Evolutionary conservation across 2,888 invertebrate species (phyloP), one percentile per base, ranked within the genome.

Genomic region (Nematopogon swammerdamellus): DNA sequence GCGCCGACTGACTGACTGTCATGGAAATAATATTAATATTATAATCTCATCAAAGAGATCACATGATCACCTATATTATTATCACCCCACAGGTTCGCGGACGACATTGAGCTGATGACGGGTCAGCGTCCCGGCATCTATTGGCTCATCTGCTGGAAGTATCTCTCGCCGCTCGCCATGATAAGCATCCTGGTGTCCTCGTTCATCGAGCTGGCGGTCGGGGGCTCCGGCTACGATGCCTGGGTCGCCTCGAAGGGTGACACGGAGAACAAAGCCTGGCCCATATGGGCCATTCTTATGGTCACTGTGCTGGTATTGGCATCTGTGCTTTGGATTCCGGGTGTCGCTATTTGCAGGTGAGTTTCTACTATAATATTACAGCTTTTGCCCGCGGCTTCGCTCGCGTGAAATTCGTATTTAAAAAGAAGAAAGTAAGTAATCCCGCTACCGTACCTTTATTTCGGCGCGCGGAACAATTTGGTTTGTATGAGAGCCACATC

Each of bases 71-170:
- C n/a, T n/a, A n/a, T n/a, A n/a, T n/a, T n/a, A n/a, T n/a, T n/a
- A n/a, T n/a, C n/a, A n/a, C n/a, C n/a, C n/a, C n/a, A n/a, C 63
- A 93, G 93, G 72, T 95, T 95, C 65, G 91, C 93, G 3, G 93
- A 95, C 63, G 96, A 96, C 68, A 94, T 96, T 54, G 93, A 96
- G 70, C 82, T 93, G 70, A 97, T 97, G 96, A 95, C 95, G 1
- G 95, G 96, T 2, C 86, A 85, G 46, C 83, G 93, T 19, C 95
- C 95, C 0, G 89, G 90, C 1, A 79, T 91, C 29, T 97, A 95
- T 68, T 96, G 95, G 95, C 80, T 93, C 63, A 85, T 95, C 57
- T 96, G 95, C 70, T 97, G 96, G 96, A 93, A 95, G 68, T 96
- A 95, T 65, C 75, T 96, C 11, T 93, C 95, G 2, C 96, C 96